phyloP scores from a whole-genome alignment of 2,113 vertebrate species.

The Xenopus borealis region DNA sequence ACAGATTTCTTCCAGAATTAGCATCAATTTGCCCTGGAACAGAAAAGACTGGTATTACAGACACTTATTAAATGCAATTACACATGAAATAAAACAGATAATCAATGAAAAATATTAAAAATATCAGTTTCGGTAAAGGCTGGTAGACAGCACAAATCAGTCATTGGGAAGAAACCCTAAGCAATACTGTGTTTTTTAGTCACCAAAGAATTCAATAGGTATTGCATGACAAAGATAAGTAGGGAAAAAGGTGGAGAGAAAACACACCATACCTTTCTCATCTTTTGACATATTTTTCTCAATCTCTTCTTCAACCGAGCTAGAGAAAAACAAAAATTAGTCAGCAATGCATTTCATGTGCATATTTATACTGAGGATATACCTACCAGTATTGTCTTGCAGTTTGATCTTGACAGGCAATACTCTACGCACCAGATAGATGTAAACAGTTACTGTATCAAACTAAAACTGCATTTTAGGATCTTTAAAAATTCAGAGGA shows the following conservation, averaged over 20 bases:
- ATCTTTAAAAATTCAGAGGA: constrained; percentile 28
- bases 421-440: not conserved
- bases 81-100: too few relatives aligned
- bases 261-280: constrained; percentile 77
- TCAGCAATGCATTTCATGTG: constrained; percentile 55
- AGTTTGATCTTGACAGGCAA: not conserved
- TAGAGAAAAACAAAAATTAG: constrained; percentile 68
- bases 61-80: too few relatives aligned
- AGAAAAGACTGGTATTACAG: not conserved
- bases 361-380: constrained; percentile 52
- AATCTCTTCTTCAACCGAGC: constrained; percentile 77
- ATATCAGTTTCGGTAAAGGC: too few relatives aligned
- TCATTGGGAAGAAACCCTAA: too few relatives aligned
- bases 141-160: too few relatives aligned
- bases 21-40: constrained; percentile 57
- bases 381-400: constrained; percentile 64
- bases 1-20: constrained; percentile 80
- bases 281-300: constrained; percentile 76
- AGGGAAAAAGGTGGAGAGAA: too few relatives aligned
- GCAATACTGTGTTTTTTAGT: too few relatives aligned
- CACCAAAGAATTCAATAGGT: too few relatives aligned
- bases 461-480: not conserved
- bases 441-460: not conserved
- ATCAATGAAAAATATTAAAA: too few relatives aligned
- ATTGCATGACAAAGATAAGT: too few relatives aligned